phyloP scores from a whole-genome alignment of 1,140 invertebrate species.

The Dysdera silvatica region DNA sequence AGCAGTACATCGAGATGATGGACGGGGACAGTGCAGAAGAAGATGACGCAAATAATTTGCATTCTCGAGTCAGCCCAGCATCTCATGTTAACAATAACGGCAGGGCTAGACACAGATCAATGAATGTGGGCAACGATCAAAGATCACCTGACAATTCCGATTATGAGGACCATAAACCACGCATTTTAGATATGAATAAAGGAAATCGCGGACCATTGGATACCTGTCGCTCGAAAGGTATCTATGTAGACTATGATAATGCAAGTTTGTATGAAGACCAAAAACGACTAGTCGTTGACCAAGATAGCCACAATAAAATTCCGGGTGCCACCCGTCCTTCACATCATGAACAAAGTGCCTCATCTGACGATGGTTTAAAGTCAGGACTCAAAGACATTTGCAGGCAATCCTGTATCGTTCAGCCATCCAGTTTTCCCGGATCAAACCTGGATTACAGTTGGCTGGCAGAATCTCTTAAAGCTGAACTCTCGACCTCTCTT shows the following conservation, averaged over 20 bases:
- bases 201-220: too few species aligned
- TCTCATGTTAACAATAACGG: neutral
- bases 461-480: conserved; percentile 77
- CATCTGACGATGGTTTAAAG: neutral
- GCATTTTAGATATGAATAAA: neutral
- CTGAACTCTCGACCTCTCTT: conserved; percentile 74
- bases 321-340: too few species aligned
- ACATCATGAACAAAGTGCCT: neutral
- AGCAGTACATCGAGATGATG: conserved; percentile 78
- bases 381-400: neutral
- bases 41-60: neutral
- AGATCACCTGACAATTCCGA: conserved; percentile 5
- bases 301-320: too few species aligned
- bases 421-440: conserved; percentile 25
- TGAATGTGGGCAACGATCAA: too few species aligned
- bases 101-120: too few species aligned
- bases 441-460: conserved; percentile 66
- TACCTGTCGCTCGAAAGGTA: conserved; percentile 50
- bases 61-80: too few species aligned
- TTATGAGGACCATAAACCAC: conserved; percentile 1
- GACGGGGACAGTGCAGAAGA: conserved; percentile 37
- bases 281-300: conserved; percentile 11
- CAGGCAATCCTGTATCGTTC: conserved; percentile 25
- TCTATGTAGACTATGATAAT: conserved; percentile 28
- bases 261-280: conserved; percentile 20